Base-by-base conservation (phyloP, 1,140 invertebrate genomes). In the Chionoecetes opilio region DNA sequence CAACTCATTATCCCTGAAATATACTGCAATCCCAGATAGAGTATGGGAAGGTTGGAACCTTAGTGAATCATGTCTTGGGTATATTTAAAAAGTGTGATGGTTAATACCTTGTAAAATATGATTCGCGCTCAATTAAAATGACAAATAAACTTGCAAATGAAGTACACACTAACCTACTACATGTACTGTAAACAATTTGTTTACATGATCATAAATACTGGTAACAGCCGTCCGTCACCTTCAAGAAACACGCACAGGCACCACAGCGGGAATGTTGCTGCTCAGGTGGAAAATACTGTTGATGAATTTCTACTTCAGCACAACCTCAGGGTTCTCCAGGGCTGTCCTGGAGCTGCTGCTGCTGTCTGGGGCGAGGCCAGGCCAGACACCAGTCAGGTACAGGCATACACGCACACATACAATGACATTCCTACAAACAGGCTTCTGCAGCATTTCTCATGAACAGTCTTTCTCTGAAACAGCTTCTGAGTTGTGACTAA, bases 241-340 rank as follows among this genome's bases (percentile, higher is more conserved):
- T 63, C 6, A 75, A n/a, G n/a, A 75, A 75, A 75, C 63, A 75
- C n/a, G 63, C n/a, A 75, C 63, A 75, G 63, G 63, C 63, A 75
- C n/a, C 63, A 75, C 63, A 75, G n/a, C 63, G n/a, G 63, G 63
- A 75, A 75, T 75, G 63, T 75, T 75, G 63, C 63, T 75, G n/a
- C 63, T 75, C 63, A 75, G 26, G 63, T 75, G 63, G 63, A 75
- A 75, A 75, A 75, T 75, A 75, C 63, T 75, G 63, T 75, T 75
- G 26, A 75, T 75, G 26, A 75, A 75, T 75, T 75, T 75, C 63
- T 75, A 75, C 63, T 75, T 75, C 26, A 75, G 63, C 63, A 75
- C 63, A 75, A 75, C 63, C 63, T 75, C 63, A 75, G 63, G n/a
- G 63, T 75, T 5, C 63, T 75, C 63, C 63, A 75, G 63, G 41